Base-by-base conservation (phyloP, 1,140 invertebrate genomes). In the Pseudachorutes palmiensis region DNA sequence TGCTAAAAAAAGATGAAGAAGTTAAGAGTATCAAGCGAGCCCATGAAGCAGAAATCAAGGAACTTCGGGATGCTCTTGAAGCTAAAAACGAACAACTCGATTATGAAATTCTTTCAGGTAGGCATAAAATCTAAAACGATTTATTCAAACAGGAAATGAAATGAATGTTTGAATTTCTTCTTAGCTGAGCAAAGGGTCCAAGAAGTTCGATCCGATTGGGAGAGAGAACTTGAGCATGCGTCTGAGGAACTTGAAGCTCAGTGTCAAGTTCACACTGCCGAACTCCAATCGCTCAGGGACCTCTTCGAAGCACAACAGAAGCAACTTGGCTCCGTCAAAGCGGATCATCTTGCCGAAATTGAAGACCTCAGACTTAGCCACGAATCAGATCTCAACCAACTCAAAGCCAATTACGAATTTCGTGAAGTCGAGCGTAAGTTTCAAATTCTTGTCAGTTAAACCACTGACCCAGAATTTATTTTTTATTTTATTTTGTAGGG, bases 311-410 rank as follows among this genome's bases (percentile, higher is more conserved):
- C 36, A 5, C 36, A 41, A 5, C 36, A 41, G 36, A 9, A 5
- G 19, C 36, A 41, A 41, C 36, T 41, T 5, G 36, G 19, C 5
- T 41, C 36, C 19, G 5, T 41, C 36, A 41, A 41, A 19, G 36
- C 5, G 51, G 24, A 3, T 12, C 51, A 55, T 5, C 51, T 14
- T 12, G 51, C 51, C 24, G 51, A 55, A 55, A 24, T 55, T 26
- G 51, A 55, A 26, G 14, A 5, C 5, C 51, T 55, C 14, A 55
- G 24, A 22, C 24, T 26, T 5, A 19, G 9, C 51, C 5, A 16
- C 24, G 5, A 55, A 14, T 14, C 51, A 12, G 51, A 55, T 55
- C 51, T 55, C 51, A 55, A 55, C 5, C 51, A 55, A 55, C 51
- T 16, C 5, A 55, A 26, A 24, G 51, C 12, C 24, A 19, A 14